phyloP scores from a whole-genome alignment of 2,113 vertebrate genomes.

The Passer domesticus region DNA sequence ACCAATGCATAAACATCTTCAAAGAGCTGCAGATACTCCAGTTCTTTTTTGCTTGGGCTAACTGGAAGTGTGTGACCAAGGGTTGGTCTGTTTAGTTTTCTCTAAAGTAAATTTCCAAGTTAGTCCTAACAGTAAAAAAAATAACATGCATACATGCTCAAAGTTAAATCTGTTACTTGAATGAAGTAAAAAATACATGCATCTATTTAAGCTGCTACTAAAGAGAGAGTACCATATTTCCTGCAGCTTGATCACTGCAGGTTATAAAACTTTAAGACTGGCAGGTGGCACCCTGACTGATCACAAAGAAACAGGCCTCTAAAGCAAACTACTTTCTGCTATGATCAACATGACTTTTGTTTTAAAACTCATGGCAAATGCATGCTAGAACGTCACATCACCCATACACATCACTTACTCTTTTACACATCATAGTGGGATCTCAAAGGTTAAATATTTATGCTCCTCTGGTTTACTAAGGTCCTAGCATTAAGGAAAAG shows the following conservation, averaged over 20 bases:
- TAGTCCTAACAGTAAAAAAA: neutral
- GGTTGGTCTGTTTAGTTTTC: neutral
- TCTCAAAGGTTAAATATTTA: slow-evolving; percentile 44
- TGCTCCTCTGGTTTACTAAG: neutral
- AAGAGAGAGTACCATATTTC: neutral
- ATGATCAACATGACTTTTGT: neutral
- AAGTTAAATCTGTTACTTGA: neutral
- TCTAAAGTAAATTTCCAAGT: neutral
- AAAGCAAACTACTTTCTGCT: neutral
- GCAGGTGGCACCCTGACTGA: neutral
- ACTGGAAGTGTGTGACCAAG: neutral
- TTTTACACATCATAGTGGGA: neutral
- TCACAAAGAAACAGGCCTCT: neutral
- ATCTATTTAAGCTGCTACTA: neutral
- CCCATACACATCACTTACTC: slow-evolving; percentile 6
- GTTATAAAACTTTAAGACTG: neutral
- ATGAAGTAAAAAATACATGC: neutral
- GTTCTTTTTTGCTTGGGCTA: neutral
- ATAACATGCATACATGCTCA: neutral
- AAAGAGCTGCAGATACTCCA: neutral
- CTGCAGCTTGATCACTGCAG: neutral
- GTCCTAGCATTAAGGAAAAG: neutral
- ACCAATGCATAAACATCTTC: neutral
- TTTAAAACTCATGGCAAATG: neutral
- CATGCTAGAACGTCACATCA: neutral